phyloP scores from a whole-genome alignment of 2,113 vertebrate genomes.

The Xyrauchen texanus region DNA sequence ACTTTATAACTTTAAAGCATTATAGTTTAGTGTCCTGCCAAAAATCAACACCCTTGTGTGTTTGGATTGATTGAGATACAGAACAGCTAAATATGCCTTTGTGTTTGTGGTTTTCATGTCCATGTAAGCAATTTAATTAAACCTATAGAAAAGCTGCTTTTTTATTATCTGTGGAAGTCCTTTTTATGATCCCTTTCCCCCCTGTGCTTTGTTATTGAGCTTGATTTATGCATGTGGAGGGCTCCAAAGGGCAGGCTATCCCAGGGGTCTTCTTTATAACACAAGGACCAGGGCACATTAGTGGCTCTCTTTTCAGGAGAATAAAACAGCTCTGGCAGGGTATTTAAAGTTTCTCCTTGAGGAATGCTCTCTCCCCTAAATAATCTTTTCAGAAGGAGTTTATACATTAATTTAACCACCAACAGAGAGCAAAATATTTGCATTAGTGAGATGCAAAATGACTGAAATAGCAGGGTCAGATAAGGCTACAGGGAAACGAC shows the following conservation, averaged over 20 bases:
- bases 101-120: neutral
- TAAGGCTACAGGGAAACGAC: neutral
- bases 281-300: constrained; percentile 21
- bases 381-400: constrained; percentile 8
- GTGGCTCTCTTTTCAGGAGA: constrained; percentile 43
- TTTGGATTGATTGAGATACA: neutral
- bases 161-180: constrained; percentile 19
- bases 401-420: constrained; percentile 29
- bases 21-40: constrained; percentile 8
- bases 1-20: constrained; percentile 53
- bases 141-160: constrained; percentile 7
- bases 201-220: constrained; percentile 35
- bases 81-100: neutral
- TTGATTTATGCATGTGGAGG: constrained; percentile 37
- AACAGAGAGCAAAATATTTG: neutral
- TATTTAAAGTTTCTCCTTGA: constrained; percentile 34
- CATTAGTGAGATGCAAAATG: neutral
- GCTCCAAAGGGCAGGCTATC: constrained; percentile 49
- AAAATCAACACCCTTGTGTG: constrained; percentile 18
- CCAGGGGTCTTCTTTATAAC: constrained; percentile 41
- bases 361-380: neutral
- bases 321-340: constrained; percentile 18
- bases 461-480: neutral
- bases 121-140: too few species aligned
- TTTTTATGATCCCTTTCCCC: constrained; percentile 17